These are phyloP conservation scores for Calyptommatus sinebrachiatus DNA, from an alignment of 2,113 vertebrate genomes.

Conservation along the genomic window DNA sequence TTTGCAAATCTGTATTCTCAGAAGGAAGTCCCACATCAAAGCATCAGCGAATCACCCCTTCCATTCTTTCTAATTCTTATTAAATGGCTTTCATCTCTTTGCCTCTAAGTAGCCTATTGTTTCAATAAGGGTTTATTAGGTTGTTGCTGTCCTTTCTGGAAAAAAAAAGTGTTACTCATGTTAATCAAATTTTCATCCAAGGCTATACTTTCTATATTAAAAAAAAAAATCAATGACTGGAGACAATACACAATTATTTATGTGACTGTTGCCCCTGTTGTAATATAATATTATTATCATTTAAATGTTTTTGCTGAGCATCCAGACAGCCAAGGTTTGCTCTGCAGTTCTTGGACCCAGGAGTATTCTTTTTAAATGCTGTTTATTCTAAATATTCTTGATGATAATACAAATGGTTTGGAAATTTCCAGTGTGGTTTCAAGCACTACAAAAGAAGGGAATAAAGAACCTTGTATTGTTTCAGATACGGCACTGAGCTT, in stretches of 20 bases:
- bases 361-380: constrained; percentile 60
- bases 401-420: constrained; percentile 55
- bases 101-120: constrained; percentile 61
- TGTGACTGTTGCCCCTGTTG: constrained; percentile 46
- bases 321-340: constrained; percentile 59
- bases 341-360: constrained; percentile 53
- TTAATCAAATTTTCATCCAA: constrained; percentile 48
- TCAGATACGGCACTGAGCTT: constrained; percentile 50
- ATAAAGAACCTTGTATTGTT: constrained; percentile 37
- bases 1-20: constrained; percentile 1
- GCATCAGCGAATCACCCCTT: constrained; percentile 25
- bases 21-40: constrained; percentile 16
- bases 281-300: constrained; percentile 60
- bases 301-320: constrained; percentile 60
- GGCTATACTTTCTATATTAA: constrained; percentile 31
- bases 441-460: constrained; percentile 26
- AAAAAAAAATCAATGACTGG: constrained; percentile 49
- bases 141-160: constrained; percentile 54
- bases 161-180: constrained; percentile 37
- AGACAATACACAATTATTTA: constrained; percentile 63
- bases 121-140: constrained; percentile 64
- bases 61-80: constrained; percentile 52
- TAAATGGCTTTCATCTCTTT: constrained; percentile 62
- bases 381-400: constrained; percentile 66
- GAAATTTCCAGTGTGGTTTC: constrained; percentile 52